These are phyloP conservation scores for Nothura maculosa DNA, from an alignment of 2,797 vertebrate species.

Conservation along the genomic window DNA sequence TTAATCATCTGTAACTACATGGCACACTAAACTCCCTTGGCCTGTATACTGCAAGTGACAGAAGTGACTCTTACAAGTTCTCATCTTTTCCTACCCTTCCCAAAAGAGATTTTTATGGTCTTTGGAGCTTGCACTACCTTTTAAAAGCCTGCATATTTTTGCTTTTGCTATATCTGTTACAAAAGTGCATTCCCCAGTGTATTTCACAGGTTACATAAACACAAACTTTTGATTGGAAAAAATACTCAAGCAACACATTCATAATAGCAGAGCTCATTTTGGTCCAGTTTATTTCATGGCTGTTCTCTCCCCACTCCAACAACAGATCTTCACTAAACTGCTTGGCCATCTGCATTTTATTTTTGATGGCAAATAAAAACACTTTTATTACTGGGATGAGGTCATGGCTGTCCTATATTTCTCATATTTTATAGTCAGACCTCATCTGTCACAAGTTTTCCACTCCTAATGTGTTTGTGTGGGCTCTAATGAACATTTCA, in stretches of 20 bases:
- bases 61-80: not conserved
- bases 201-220: not conserved
- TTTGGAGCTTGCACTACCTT: not conserved
- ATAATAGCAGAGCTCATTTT: not conserved
- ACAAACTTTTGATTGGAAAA: not conserved
- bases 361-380: slow-evolving; percentile 49
- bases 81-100: not conserved
- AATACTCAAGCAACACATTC: not conserved
- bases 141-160: not conserved
- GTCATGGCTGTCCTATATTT: not conserved
- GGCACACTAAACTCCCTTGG: not conserved
- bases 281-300: not conserved
- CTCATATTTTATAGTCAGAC: slow-evolving; percentile 46
- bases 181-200: not conserved
- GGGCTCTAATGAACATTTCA: not conserved
- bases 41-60: not conserved
- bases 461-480: not conserved
- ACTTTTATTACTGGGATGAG: slow-evolving; percentile 57
- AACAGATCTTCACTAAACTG: slow-evolving; percentile 33
- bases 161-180: not conserved
- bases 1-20: not conserved
- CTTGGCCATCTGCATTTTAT: slow-evolving; percentile 42
- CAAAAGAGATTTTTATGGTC: not conserved
- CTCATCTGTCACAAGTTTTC: slow-evolving; percentile 47
- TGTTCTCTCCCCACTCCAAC: not conserved